Evolutionary conservation across 2,113 vertebrate species (phyloP), one percentile per base, ranked within the genome.

Genomic region (Sarotherodon lohbergeri): DNA sequence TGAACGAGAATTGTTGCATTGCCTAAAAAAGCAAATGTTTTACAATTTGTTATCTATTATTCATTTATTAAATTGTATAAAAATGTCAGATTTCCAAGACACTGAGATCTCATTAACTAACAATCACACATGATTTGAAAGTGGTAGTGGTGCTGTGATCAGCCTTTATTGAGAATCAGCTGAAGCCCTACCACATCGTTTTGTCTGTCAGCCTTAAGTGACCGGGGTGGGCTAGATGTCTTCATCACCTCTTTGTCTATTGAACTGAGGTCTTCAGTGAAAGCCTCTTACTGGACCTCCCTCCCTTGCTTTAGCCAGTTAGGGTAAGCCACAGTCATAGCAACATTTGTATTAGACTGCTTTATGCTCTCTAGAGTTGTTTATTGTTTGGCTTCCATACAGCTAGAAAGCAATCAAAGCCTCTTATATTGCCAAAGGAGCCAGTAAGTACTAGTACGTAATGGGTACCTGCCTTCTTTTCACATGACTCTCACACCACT

Each of bases 211-310:
- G 80, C 68, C 56, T 85, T 82, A 80, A 92, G 90, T 91, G 81
- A 85, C 76, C 87, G 14, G 92, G 90, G 93, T 90, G 92, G 90
- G 91, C 90, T 91, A 89, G 88, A 93, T 79, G 61, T 93, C 94
- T 94, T 93, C 94, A 93, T 93, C 92, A 93, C 68, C 81, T 90
- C 66, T 87, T 88, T 39, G 87, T 81, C 91, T n/a, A 52, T 90
- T 91, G 90, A 83, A 17, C 73, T 14, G 63, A 85, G 85, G 34
- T 56, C 83, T 83, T 86, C 24, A 82, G 83, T 50, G 73, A 90
- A 92, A 92, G 89, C 91, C 81, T 93, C 92, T 91, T 93, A 89
- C 66, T 73, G 87, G 82, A 91, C 82, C 83, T 79, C 86, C 86
- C 88, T 84, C 78, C 71, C n/a, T 80, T 66, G 48, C 56, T 83